Evolutionary conservation across 1,140 invertebrate genomes (phyloP).

Genomic region (Scaptomyza graminum): DNA sequence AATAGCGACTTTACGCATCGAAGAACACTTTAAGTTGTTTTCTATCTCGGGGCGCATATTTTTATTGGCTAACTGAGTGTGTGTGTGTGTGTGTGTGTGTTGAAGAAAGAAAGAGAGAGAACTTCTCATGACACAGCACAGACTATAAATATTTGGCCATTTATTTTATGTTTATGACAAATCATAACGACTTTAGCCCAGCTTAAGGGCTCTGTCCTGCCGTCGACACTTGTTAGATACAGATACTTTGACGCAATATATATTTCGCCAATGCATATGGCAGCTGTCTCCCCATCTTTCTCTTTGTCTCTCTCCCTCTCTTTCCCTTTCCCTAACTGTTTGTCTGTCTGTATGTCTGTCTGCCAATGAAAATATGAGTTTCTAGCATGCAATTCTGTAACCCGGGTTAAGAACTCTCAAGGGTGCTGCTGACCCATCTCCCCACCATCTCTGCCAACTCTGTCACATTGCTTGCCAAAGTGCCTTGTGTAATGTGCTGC

Average conservation of each 20-base stretch:
- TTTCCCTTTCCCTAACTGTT: too few species aligned
- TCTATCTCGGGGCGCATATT: slow-evolving; percentile 43
- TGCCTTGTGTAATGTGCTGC: slow-evolving; percentile 63
- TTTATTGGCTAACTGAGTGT: slow-evolving; percentile 34
- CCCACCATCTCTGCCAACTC: neutral
- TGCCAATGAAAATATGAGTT: slow-evolving; percentile 66
- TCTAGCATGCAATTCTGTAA: slow-evolving; percentile 61
- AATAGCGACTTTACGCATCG: slow-evolving; percentile 32
- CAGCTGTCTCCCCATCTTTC: slow-evolving; percentile 6
- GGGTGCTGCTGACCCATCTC: neutral
- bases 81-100: neutral
- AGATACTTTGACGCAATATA: slow-evolving; percentile 64
- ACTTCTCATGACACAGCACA: slow-evolving; percentile 50
- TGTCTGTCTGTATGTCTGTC: neutral
- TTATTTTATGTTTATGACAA: slow-evolving; percentile 83
- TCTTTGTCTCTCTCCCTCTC: neutral
- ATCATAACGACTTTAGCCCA: slow-evolving; percentile 79
- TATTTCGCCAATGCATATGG: slow-evolving; percentile 48
- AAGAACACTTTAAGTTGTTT: slow-evolving; percentile 38
- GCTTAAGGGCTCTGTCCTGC: slow-evolving; percentile 73
- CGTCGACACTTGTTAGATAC: slow-evolving; percentile 77
- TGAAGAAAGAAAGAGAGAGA: neutral
- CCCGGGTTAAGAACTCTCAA: slow-evolving; percentile 14
- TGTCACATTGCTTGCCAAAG: slow-evolving; percentile 50
- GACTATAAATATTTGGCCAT: slow-evolving; percentile 81